Evolutionary conservation across 92 coral and sea anemone genomes (phyloP).

Genomic region (Porites lobata): DNA sequence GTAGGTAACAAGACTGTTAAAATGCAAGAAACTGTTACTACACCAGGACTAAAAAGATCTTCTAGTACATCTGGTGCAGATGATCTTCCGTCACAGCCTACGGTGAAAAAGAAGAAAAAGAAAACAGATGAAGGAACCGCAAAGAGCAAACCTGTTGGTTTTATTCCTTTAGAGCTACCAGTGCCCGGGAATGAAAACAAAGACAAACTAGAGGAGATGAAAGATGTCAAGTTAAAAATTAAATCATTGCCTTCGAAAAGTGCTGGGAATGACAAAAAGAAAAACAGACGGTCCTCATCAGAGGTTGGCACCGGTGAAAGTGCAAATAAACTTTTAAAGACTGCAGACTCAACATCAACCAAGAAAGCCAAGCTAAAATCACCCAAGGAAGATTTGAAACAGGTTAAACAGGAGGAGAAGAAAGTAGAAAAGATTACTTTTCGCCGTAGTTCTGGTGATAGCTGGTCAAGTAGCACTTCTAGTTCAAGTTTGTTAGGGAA

Average conservation of each 20-base stretch:
- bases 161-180: conserved; percentile 71
- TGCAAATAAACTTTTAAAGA: conserved; percentile 33
- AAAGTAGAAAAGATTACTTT: conserved; percentile 86
- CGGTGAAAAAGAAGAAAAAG: conserved; percentile 76
- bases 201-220: conserved; percentile 71
- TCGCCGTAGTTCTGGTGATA: conserved; percentile 95
- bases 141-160: conserved; percentile 66
- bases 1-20: conserved; percentile 59
- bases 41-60: conserved; percentile 58
- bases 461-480: conserved; percentile 95
- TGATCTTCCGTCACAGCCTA: conserved; percentile 24
- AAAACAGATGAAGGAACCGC: conserved; percentile 45
- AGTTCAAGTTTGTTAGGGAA: conserved; percentile 64
- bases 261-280: conserved; percentile 44
- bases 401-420: conserved; percentile 72
- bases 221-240: conserved; percentile 88
- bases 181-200: conserved; percentile 62
- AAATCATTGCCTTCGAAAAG: conserved; percentile 83
- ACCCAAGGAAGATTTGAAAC: conserved; percentile 57
- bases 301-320: conserved; percentile 23
- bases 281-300: conserved; percentile 2
- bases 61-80: conserved; percentile 28
- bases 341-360: conserved; percentile 34
- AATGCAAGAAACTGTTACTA: conserved; percentile 46
- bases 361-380: conserved; percentile 50